Evolutionary conservation across 2,888 invertebrate species (phyloP).

Genomic region (Zhuqinia jingwanae): DNA sequence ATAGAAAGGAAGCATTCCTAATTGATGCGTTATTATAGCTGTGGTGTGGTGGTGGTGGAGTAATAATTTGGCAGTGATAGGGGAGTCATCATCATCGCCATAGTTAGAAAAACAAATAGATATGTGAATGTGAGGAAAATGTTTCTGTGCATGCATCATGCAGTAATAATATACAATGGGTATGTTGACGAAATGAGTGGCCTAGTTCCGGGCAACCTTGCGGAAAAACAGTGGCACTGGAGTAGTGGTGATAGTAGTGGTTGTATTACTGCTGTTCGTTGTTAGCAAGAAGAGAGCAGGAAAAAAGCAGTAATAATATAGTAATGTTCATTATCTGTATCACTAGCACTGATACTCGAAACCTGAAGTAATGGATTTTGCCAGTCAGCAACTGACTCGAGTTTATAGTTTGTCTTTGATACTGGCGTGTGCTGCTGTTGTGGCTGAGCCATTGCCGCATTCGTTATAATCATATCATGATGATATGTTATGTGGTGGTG

Average conservation of each 20-base stretch:
- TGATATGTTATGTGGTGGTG: background rate
- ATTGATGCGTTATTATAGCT: slow-evolving; percentile 38
- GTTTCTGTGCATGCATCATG: background rate
- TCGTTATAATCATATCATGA: too few relatives aligned
- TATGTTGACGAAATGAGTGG: slow-evolving; percentile 36
- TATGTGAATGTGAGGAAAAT: too few relatives aligned
- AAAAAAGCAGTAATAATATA: slow-evolving; percentile 2
- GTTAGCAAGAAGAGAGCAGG: background rate
- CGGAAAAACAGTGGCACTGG: slow-evolving; percentile 52
- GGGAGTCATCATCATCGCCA: slow-evolving; percentile 13
- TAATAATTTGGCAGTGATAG: slow-evolving; percentile 12
- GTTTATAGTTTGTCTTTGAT: background rate
- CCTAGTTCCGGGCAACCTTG: slow-evolving; percentile 67
- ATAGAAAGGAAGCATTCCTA: slow-evolving; percentile 17
- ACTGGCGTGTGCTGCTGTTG: background rate
- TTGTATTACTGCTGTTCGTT: background rate
- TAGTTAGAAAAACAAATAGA: slow-evolving; percentile 19
- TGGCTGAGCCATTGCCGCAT: background rate
- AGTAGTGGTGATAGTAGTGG: slow-evolving; percentile 12
- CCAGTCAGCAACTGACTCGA: background rate
- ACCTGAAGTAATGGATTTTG: background rate
- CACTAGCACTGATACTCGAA: background rate
- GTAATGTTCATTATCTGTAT: slow-evolving; percentile 59
- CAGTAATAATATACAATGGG: slow-evolving; percentile 15
- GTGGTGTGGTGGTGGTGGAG: background rate